A percentile compares a stretch with the other conserved stretches of the same genome.
phyloP scores from a whole-genome alignment of 2,888 invertebrate genomes.

The Anoplius nigerrimus region DNA sequence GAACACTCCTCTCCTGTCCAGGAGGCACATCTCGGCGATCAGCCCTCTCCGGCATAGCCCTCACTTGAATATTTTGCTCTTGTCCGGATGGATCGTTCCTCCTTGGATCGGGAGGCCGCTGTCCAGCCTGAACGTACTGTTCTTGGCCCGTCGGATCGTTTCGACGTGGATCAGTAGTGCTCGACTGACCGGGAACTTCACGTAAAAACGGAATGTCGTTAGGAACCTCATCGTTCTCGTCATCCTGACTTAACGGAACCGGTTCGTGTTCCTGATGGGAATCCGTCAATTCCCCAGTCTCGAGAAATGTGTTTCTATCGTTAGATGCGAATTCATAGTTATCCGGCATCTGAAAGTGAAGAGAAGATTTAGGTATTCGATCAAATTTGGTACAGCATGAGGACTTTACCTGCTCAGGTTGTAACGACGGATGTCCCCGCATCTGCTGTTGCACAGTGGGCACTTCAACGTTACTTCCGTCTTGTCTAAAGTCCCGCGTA shows the following conservation, averaged over 20 bases:
- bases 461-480: slow-evolving; percentile 66
- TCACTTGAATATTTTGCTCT: slow-evolving; percentile 50
- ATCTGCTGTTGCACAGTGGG: slow-evolving; percentile 52
- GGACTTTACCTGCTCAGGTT: slow-evolving; percentile 53
- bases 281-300: slow-evolving; percentile 73
- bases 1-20: slow-evolving; percentile 61
- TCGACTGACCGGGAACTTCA: slow-evolving; percentile 73
- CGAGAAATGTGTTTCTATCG: slow-evolving; percentile 73
- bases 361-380: not conserved
- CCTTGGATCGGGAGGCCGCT: slow-evolving; percentile 65
- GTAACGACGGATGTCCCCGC: slow-evolving; percentile 55
- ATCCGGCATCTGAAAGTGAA: slow-evolving; percentile 59
- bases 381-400: not conserved
- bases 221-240: slow-evolving; percentile 73
- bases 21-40: slow-evolving; percentile 65
- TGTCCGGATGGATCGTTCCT: slow-evolving; percentile 72
- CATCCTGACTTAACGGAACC: slow-evolving; percentile 69
- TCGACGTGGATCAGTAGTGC: slow-evolving; percentile 67
- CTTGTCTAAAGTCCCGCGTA: slow-evolving; percentile 60
- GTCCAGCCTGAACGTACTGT: slow-evolving; percentile 60
- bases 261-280: slow-evolving; percentile 70
- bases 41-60: slow-evolving; percentile 59
- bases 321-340: slow-evolving; percentile 73
- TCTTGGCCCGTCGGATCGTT: slow-evolving; percentile 73
- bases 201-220: slow-evolving; percentile 72